phyloP scores from a whole-genome alignment of 2,888 invertebrate species.

The Erebia palarica region DNA sequence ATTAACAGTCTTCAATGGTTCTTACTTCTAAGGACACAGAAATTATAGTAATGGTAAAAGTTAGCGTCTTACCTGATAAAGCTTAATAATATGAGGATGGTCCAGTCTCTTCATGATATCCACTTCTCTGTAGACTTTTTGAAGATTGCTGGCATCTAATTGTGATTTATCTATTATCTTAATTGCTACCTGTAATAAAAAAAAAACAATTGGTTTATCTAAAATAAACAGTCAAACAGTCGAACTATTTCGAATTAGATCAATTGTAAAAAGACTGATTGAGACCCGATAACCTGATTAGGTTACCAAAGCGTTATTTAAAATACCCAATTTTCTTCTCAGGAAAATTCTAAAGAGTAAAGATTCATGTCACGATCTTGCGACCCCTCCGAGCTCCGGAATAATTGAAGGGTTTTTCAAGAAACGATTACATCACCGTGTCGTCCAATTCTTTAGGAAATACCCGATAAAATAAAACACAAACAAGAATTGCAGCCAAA shows the following conservation, averaged over 20 bases:
- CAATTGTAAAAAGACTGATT: neutral
- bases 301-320: constrained; percentile 9
- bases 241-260: neutral
- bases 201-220: neutral
- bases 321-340: neutral
- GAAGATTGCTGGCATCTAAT: constrained; percentile 93
- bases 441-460: constrained; percentile 13
- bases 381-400: constrained; percentile 3
- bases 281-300: constrained; percentile 1
- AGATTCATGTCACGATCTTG: constrained; percentile 19
- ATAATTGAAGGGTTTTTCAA: constrained; percentile 16
- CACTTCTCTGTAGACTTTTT: constrained; percentile 98
- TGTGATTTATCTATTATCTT: constrained; percentile 98
- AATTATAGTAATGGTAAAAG: neutral
- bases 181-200: constrained; percentile 91
- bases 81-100: constrained; percentile 98
- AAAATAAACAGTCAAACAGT: neutral
- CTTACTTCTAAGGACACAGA: too few relatives aligned
- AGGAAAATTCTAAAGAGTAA: constrained; percentile 4
- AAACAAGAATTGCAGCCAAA: neutral
- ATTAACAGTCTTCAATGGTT: neutral
- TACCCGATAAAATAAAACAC: constrained; percentile 8
- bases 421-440: neutral
- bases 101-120: constrained; percentile 98
- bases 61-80: constrained; percentile 89